Conservation (phyloP, 2,888 invertebrate species). For the Chrysopilus asiliformis region DNA sequence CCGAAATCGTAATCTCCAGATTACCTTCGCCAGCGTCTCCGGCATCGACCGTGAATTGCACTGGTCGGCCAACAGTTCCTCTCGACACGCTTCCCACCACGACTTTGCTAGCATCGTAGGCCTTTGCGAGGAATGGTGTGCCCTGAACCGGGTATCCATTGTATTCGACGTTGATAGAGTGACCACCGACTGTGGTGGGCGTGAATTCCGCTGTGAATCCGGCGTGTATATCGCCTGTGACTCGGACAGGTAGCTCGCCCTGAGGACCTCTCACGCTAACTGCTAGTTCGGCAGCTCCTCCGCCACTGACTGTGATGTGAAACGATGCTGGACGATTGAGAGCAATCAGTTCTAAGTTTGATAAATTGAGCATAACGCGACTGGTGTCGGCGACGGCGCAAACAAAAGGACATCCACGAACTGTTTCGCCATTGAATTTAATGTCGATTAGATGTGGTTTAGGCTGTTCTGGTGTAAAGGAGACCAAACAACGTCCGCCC, state of each 20-base stretch:
- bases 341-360: conserved; percentile 70
- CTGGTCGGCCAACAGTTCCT: conserved; percentile 76
- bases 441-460: conserved; percentile 89
- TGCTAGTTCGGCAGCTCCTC: conserved; percentile 68
- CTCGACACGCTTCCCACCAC: conserved; percentile 67
- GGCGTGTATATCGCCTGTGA: conserved; percentile 75
- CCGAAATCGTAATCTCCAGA: conserved; percentile 91
- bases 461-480: conserved; percentile 83
- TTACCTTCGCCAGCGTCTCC: conserved; percentile 95
- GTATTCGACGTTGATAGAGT: conserved; percentile 81
- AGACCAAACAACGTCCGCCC: conserved; percentile 85
- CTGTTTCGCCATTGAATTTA: conserved; percentile 90
- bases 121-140: conserved; percentile 81
- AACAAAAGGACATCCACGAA: conserved; percentile 80
- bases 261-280: conserved; percentile 81
- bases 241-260: conserved; percentile 74
- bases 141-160: conserved; percentile 80
- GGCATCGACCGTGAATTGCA: conserved; percentile 92
- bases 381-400: conserved; percentile 73
- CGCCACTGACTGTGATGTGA: conserved; percentile 59
- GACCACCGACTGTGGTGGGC: conserved; percentile 85
- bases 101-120: conserved; percentile 82
- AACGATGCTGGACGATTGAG: conserved; percentile 68
- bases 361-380: conserved; percentile 56
- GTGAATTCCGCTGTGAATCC: conserved; percentile 87